Evolutionary conservation across 2,113 vertebrate species (phyloP).

Genomic region (Sinocyclocheilus maitianheensis): DNA sequence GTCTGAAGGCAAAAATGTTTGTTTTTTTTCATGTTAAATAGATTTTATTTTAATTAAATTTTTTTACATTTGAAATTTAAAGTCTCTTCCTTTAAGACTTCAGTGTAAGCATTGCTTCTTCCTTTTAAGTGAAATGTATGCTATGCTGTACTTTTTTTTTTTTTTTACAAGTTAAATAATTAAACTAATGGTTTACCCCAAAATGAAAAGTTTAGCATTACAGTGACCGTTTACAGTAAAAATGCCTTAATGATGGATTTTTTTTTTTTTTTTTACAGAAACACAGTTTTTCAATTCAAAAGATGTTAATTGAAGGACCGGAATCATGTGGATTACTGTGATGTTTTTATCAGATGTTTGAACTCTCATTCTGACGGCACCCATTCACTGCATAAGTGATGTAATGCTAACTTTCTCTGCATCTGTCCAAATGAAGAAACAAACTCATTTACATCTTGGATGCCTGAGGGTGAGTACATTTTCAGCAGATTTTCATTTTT

Average conservation of each 20-base stretch:
- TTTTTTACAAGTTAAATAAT: background rate
- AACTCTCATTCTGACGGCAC: background rate
- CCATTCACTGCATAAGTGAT: background rate
- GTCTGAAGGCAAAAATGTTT: background rate
- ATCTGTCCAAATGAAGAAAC: background rate
- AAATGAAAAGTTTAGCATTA: no score
- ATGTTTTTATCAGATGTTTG: background rate
- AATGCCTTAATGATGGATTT: background rate
- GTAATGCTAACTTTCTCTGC: background rate
- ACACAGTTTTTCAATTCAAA: background rate
- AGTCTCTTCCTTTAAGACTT: no score
- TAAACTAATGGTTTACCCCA: background rate
- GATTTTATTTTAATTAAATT: no score
- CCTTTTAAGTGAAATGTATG: background rate
- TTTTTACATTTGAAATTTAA: no score
- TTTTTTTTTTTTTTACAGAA: background rate
- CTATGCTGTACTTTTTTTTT: background rate
- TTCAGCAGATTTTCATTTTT: background rate
- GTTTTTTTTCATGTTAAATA: background rate
- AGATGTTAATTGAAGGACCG: background rate
- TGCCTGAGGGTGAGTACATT: background rate
- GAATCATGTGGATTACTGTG: background rate
- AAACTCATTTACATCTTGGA: no score
- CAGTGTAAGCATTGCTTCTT: no score
- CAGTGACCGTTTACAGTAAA: background rate